Evolutionary conservation across 1,140 invertebrate species (phyloP).

Genomic region (Eriocheir sinensis): DNA sequence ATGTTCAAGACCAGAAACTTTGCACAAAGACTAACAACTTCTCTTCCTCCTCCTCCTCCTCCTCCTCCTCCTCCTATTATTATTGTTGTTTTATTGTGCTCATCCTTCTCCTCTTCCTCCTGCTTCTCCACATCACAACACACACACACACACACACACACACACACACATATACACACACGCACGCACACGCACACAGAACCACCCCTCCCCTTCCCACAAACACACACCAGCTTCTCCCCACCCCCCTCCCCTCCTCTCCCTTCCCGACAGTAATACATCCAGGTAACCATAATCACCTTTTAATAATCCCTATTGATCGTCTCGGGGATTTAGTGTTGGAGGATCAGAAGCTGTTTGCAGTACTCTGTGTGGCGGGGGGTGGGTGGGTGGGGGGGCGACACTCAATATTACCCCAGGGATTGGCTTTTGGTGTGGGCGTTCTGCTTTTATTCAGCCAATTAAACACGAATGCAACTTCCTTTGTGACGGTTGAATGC

Average conservation of each 20-base stretch:
- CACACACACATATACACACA: no score
- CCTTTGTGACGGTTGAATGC: no score
- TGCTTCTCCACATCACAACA: no score
- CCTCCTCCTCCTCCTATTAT: neutral
- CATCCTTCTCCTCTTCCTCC: no score
- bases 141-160: no score
- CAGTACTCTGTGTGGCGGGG: neutral
- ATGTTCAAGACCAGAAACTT: neutral
- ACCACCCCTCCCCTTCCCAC: no score
- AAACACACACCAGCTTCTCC: no score
- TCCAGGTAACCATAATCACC: neutral
- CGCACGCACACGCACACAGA: no score
- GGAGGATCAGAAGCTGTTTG: neutral
- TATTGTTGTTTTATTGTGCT: no score
- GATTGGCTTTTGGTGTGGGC: neutral
- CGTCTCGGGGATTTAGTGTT: neutral
- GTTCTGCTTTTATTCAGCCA: neutral
- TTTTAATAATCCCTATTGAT: neutral
- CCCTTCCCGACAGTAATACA: no score
- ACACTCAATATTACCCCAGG: neutral
- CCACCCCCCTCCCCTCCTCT: no score
- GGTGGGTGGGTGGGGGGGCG: neutral
- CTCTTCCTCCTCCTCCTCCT: slow-evolving; percentile 6
- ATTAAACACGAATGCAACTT: neutral
- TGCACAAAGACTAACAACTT: neutral